Evolutionary conservation across 1,140 invertebrate genomes (phyloP).

Genomic region (Gerris buenoi): DNA sequence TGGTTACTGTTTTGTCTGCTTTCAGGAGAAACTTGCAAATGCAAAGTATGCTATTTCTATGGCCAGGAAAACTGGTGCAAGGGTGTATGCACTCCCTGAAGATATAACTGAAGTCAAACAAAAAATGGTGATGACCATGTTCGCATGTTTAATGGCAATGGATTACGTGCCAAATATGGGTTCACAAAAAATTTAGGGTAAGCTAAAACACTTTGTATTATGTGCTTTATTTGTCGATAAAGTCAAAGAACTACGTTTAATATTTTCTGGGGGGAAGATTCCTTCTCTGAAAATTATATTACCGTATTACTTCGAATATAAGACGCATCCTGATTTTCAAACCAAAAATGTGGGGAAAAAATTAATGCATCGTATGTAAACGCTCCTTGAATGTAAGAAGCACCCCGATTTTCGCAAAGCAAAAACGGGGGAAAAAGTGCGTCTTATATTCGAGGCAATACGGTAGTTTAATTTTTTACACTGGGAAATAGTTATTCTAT

Average conservation of each 20-base stretch:
- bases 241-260: neutral
- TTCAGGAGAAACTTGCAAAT: conserved; percentile 83
- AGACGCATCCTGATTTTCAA: too few species aligned
- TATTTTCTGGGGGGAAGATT: neutral
- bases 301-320: too few species aligned
- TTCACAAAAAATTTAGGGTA: conserved; percentile 8
- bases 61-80: conserved; percentile 89
- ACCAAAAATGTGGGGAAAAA: too few species aligned
- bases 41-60: conserved; percentile 98
- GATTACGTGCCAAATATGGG: conserved; percentile 86
- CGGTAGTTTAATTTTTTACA: too few species aligned
- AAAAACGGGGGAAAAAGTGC: too few species aligned
- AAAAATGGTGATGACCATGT: conserved; percentile 99
- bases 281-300: neutral
- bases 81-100: conserved; percentile 96
- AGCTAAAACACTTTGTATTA: neutral
- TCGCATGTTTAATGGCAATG: conserved; percentile 94
- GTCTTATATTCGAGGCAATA: too few species aligned
- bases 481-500: too few species aligned
- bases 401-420: too few species aligned
- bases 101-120: conserved; percentile 96
- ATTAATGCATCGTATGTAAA: too few species aligned
- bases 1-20: too few species aligned
- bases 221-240: neutral
- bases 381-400: too few species aligned